phyloP scores from a whole-genome alignment of 2,888 invertebrate genomes.

The Dicyrtomina minuta region DNA sequence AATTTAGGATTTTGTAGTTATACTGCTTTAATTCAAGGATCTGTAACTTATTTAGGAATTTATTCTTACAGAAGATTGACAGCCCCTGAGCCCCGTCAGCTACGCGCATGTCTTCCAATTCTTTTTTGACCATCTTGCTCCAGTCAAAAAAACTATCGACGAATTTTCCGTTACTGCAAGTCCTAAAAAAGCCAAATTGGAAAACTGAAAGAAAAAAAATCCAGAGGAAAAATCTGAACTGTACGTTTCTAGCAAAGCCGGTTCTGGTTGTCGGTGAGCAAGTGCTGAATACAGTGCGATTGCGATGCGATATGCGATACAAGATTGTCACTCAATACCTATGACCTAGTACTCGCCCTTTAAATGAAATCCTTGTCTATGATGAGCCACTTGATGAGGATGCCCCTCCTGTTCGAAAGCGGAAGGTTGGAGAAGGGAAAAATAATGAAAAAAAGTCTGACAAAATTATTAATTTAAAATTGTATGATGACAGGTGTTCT shows the following conservation, averaged over 20 bases:
- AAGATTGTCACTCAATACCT: slow-evolving; percentile 42
- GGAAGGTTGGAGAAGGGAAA: no score
- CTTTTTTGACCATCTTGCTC: slow-evolving; percentile 76
- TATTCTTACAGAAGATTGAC: slow-evolving; percentile 67
- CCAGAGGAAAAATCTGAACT: no score
- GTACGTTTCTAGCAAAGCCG: no score
- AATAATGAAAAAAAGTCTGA: neutral
- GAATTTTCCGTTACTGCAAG: slow-evolving; percentile 61
- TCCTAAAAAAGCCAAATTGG: slow-evolving; percentile 13
- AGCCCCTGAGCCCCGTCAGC: slow-evolving; percentile 68
- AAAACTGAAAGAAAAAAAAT: no score
- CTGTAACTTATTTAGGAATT: no score
- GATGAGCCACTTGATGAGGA: slow-evolving; percentile 6
- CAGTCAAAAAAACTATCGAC: slow-evolving; percentile 75
- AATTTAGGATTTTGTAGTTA: no score
- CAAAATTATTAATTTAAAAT: slow-evolving; percentile 9
- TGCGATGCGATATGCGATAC: no score
- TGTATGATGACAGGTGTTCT: slow-evolving; percentile 25
- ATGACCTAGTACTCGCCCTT: slow-evolving; percentile 41
- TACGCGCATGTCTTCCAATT: slow-evolving; percentile 76
- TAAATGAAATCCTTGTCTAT: slow-evolving; percentile 57
- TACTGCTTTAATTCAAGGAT: no score
- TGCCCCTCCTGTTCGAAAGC: neutral
- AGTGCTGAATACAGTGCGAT: no score
- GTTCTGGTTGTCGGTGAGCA: no score